Percentiles rank a stretch among this genome's conserved stretches.
phyloP scores from a whole-genome alignment of 2,797 vertebrate species.

The Neosilurus hyrtlii region DNA sequence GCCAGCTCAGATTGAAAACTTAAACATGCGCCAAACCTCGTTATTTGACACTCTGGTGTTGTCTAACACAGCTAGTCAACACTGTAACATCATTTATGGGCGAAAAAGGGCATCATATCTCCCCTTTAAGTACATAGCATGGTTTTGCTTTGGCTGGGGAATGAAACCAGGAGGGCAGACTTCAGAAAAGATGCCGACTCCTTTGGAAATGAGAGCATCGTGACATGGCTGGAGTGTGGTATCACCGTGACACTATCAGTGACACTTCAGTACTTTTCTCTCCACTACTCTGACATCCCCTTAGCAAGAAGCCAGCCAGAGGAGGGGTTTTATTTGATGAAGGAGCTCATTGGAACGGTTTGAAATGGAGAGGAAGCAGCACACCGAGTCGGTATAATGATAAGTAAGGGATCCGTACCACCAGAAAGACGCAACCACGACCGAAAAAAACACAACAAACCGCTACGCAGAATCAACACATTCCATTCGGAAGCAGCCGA shows the following conservation, averaged over 20 bases:
- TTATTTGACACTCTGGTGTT: no score
- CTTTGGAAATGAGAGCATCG: background rate
- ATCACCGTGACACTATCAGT: background rate
- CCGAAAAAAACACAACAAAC: background rate
- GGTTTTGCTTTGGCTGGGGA: background rate
- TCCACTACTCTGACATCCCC: background rate
- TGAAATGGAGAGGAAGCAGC: background rate
- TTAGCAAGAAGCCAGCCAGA: background rate
- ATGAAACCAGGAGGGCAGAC: background rate
- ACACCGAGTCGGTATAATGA: background rate
- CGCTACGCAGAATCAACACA: background rate
- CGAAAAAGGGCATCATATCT: no score
- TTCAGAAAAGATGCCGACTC: background rate
- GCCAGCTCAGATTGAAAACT: no score
- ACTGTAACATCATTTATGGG: no score
- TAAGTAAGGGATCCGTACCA: background rate
- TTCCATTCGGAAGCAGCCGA: background rate
- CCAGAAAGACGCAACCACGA: background rate
- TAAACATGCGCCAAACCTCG: no score
- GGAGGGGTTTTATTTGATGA: background rate
- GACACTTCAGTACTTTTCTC: background rate
- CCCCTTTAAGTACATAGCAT: background rate
- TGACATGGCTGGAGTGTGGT: background rate
- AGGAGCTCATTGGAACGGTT: background rate
- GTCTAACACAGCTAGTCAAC: no score